phyloP scores from a whole-genome alignment of 1,140 invertebrate genomes.

The Xylocopa sonorina region DNA sequence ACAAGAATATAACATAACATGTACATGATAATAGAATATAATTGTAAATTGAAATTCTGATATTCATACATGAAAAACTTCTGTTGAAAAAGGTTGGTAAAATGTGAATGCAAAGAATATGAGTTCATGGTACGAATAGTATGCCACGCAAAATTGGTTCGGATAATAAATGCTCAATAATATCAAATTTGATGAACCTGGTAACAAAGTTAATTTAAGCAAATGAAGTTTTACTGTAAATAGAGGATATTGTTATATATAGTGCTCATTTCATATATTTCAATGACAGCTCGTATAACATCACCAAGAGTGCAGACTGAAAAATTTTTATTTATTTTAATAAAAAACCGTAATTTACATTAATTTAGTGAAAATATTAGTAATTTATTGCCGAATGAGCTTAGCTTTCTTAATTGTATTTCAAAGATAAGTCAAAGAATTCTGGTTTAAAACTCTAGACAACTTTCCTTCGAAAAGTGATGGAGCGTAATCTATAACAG shows the following conservation, averaged over 20 bases:
- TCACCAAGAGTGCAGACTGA: neutral
- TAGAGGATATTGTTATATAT: neutral
- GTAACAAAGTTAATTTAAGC: too few species aligned
- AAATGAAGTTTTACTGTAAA: too few species aligned
- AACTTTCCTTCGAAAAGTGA: slow-evolving; percentile 29
- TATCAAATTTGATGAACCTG: too few species aligned
- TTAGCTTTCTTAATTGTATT: slow-evolving; percentile 1
- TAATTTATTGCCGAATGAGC: slow-evolving; percentile 3
- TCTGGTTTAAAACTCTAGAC: slow-evolving; percentile 23
- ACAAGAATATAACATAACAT: neutral
- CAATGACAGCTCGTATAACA: neutral
- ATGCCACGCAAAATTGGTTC: too few species aligned
- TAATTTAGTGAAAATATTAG: slow-evolving; percentile 1
- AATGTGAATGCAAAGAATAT: too few species aligned
- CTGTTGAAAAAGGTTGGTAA: too few species aligned
- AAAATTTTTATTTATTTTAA: slow-evolving; percentile 16
- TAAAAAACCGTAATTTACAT: slow-evolving; percentile 15
- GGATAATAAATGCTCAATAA: too few species aligned
- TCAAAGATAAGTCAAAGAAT: slow-evolving; percentile 15
- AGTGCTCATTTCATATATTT: neutral
- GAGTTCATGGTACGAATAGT: too few species aligned
- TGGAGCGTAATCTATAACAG: slow-evolving; percentile 25
- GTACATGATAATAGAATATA: neutral
- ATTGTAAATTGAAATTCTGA: too few species aligned
- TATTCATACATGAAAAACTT: too few species aligned